Percentiles rank a stretch among this genome's conserved stretches.
Conservation (phyloP, 2,888 invertebrate genomes). For the Melikaiella ostensackeni region DNA sequence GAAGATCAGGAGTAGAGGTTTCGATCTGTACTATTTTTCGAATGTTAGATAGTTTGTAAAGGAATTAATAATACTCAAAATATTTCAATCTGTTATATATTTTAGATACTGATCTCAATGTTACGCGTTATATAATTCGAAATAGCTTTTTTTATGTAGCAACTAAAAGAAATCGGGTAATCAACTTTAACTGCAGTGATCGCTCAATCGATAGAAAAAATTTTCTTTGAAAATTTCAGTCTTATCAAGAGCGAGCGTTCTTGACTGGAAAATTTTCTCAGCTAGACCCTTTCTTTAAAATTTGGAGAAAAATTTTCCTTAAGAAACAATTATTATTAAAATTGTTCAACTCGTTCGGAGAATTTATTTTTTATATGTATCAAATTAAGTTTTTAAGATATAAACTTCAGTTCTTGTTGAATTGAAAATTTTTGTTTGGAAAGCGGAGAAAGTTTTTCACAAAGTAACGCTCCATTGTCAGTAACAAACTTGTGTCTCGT, state of each 20-base stretch:
- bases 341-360: not conserved
- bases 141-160: slow-evolving; percentile 49
- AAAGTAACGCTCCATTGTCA: not conserved
- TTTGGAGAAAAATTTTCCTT: not conserved
- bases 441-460: too few relatives aligned
- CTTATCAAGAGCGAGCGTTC: not conserved
- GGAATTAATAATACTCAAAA: slow-evolving; percentile 64
- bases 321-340: not conserved
- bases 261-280: not conserved
- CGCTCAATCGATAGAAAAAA: slow-evolving; percentile 2
- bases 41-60: slow-evolving; percentile 62
- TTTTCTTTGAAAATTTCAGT: not conserved
- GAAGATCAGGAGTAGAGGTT: not conserved
- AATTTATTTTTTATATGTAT: not conserved
- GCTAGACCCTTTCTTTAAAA: not conserved
- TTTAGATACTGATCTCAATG: slow-evolving; percentile 70
- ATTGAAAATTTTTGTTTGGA: too few relatives aligned
- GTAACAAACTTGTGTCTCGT: not conserved
- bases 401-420: not conserved
- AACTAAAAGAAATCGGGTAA: not conserved
- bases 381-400: not conserved
- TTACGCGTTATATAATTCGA: slow-evolving; percentile 46
- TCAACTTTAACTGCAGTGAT: not conserved
- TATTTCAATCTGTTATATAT: slow-evolving; percentile 64
- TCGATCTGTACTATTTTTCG: slow-evolving; percentile 56